A percentile compares a stretch with the other conserved stretches of the same genome.
These are phyloP conservation scores for Nomada ruficornis DNA, from an alignment of 2,888 invertebrate species.

Conservation along the genomic window DNA sequence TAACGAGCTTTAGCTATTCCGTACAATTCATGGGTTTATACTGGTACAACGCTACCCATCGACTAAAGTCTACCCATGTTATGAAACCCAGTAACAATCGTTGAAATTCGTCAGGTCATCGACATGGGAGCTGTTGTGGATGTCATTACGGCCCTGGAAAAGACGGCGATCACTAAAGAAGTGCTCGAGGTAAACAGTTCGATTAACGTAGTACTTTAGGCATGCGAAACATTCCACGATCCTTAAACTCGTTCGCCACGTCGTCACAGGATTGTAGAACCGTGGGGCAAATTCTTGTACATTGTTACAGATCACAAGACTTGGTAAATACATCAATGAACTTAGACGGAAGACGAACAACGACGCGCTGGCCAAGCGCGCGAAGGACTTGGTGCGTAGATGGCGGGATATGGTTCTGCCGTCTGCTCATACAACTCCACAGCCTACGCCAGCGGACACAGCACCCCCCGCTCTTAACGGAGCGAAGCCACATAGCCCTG, in stretches of 20 bases:
- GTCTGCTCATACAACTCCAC: slow-evolving; percentile 77
- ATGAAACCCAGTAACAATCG: slow-evolving; percentile 19
- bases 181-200: slow-evolving; percentile 90
- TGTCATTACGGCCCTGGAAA: slow-evolving; percentile 96
- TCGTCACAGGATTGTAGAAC: background rate
- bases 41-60: background rate
- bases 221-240: background rate
- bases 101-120: slow-evolving; percentile 90
- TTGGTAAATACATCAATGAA: slow-evolving; percentile 97
- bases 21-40: background rate
- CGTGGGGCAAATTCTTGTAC: background rate
- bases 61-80: background rate
- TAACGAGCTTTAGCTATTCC: slow-evolving; percentile 1
- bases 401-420: slow-evolving; percentile 96
- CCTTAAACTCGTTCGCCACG: no score
- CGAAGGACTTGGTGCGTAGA: slow-evolving; percentile 95
- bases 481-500: slow-evolving; percentile 80
- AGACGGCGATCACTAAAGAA: slow-evolving; percentile 95
- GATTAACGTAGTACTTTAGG: background rate
- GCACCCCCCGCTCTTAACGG: slow-evolving; percentile 81
- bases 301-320: slow-evolving; percentile 92
- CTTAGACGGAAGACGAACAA: slow-evolving; percentile 94
- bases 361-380: slow-evolving; percentile 93
- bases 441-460: slow-evolving; percentile 79
- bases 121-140: slow-evolving; percentile 97